phyloP scores from a whole-genome alignment of 2,888 invertebrate genomes.

The Aspidapion aeneum region DNA sequence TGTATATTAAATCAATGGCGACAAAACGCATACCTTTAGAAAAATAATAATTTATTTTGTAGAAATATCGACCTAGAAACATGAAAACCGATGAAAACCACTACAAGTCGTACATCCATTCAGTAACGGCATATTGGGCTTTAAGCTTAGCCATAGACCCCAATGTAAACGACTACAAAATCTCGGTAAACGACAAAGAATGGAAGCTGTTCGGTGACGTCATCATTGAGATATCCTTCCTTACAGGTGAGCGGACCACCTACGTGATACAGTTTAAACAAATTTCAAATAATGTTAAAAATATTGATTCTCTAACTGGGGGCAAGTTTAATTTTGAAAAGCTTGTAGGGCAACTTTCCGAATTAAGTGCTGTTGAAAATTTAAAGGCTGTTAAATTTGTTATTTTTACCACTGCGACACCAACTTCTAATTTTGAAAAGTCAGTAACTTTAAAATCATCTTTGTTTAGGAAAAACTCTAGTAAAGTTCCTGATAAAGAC shows the following conservation, averaged over 20 bases:
- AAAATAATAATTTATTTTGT: too few relatives aligned
- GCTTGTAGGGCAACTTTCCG: slow-evolving; percentile 1
- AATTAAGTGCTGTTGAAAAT: slow-evolving; percentile 3
- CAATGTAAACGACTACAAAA: slow-evolving; percentile 15
- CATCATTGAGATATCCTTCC: slow-evolving; percentile 20
- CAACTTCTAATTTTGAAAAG: slow-evolving; percentile 5
- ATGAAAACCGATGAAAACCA: slow-evolving; percentile 21
- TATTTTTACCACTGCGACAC: slow-evolving; percentile 17
- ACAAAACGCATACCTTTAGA: too few relatives aligned
- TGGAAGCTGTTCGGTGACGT: slow-evolving; percentile 31
- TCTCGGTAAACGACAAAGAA: slow-evolving; percentile 25
- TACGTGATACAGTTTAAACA: slow-evolving; percentile 22
- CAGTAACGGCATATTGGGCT: slow-evolving; percentile 26
- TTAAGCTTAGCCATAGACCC: slow-evolving; percentile 25
- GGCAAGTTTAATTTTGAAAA: slow-evolving; percentile 5
- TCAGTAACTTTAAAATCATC: slow-evolving; percentile 8
- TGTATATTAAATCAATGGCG: too few relatives aligned
- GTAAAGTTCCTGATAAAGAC: slow-evolving; percentile 2
- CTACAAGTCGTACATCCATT: slow-evolving; percentile 23
- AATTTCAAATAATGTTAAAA: slow-evolving; percentile 16
- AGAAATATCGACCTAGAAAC: slow-evolving; percentile 29
- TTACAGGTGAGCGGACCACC: slow-evolving; percentile 2
- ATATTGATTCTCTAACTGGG: slow-evolving; percentile 14
- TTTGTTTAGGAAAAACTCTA: neutral
- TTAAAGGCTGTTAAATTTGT: slow-evolving; percentile 13